Evolutionary conservation across 2,797 vertebrate species (phyloP).

Genomic region (Zenarchopterus dispar): DNA sequence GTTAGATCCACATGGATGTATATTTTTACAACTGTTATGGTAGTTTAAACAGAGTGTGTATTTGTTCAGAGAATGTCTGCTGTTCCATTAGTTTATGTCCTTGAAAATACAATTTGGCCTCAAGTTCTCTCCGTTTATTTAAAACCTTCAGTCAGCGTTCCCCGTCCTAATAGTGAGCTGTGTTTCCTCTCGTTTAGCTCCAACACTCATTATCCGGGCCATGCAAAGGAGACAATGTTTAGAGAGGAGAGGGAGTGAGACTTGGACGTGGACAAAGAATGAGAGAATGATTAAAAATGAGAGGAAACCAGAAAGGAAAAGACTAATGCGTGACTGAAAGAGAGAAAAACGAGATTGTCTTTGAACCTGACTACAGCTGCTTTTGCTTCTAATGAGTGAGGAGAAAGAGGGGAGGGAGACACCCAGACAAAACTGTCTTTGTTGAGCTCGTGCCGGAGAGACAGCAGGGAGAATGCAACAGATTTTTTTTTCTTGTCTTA

Average conservation of each 20-base stretch:
- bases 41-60: conserved; percentile 77
- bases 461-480: conserved; percentile 36
- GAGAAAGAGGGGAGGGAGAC: conserved; percentile 46
- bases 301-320: conserved; percentile 50
- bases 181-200: conserved; percentile 82
- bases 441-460: conserved; percentile 47
- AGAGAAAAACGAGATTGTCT: conserved; percentile 67
- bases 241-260: conserved; percentile 58
- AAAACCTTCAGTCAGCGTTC: conserved; percentile 79
- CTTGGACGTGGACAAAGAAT: conserved; percentile 41
- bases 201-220: conserved; percentile 79
- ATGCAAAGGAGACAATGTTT: conserved; percentile 80
- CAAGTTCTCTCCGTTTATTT: conserved; percentile 81
- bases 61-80: conserved; percentile 76
- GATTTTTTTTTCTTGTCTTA: conserved; percentile 64
- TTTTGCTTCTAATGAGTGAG: conserved; percentile 65
- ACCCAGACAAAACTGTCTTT: conserved; percentile 72
- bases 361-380: conserved; percentile 72
- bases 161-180: conserved; percentile 78
- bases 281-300: conserved; percentile 46
- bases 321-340: conserved; percentile 64
- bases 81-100: conserved; percentile 79
- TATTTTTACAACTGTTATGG: conserved; percentile 76
- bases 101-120: conserved; percentile 80
- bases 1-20: conserved; percentile 63